phyloP scores from a whole-genome alignment of 2,797 vertebrate species.

The Pipistrellus pygmaeus region DNA sequence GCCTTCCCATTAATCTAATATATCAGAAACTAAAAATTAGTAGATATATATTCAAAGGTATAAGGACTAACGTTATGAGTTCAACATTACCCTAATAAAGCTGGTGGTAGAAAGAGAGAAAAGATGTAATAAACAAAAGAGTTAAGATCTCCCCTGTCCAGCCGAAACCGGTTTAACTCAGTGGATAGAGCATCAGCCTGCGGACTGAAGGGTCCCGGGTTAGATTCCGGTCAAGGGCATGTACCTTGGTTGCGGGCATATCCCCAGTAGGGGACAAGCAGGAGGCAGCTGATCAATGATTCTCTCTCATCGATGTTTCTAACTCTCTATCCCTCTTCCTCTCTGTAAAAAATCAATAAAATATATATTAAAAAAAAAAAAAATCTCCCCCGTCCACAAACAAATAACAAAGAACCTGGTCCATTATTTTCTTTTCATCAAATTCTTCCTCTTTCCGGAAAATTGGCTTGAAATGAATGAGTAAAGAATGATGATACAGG shows the following conservation, averaged over 20 bases:
- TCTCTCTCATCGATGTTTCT: no score
- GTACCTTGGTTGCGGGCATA: no score
- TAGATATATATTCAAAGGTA: background rate
- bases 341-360: no score
- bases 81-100: background rate
- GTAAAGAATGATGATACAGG: background rate
- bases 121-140: background rate
- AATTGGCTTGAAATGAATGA: slow-evolving; percentile 21
- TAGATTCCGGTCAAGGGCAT: no score
- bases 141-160: background rate
- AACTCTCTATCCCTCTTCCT: no score
- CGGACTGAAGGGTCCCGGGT: no score
- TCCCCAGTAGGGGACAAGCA: no score
- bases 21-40: slow-evolving; percentile 61
- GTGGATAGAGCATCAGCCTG: no score
- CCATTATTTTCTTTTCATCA: slow-evolving; percentile 30
- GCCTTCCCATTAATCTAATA: slow-evolving; percentile 32
- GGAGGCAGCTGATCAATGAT: no score
- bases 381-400: background rate
- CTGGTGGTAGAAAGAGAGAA: background rate
- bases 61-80: background rate
- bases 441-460: slow-evolving; percentile 27
- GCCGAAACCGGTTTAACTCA: no score
- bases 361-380: background rate
- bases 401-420: background rate